Evolutionary conservation across 2,113 vertebrate genomes (phyloP), one percentile per base, ranked within the genome.

Genomic region (Equus przewalskii): DNA sequence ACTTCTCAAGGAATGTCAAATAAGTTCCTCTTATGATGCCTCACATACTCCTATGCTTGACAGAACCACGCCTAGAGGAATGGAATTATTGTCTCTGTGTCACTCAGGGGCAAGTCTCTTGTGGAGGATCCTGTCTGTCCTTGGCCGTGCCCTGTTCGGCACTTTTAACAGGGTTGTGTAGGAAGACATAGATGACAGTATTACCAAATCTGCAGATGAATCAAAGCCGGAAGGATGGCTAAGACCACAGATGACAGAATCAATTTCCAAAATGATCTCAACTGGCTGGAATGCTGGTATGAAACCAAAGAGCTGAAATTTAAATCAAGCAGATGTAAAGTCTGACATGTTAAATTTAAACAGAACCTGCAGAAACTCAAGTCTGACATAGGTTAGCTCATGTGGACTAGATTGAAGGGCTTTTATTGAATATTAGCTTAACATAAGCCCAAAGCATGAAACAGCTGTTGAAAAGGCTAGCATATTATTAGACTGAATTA

Each of bases 241-340:
- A 92, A 94, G n/a, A 58, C 49, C 36, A 70, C 70, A 83, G 30
- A 79, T 12, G 56, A 85, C 24, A 54, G n/a, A 95, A 72, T 88
- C 84, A 64, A 0, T 69, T 94, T 96, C 64, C 26, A 70, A 54
- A 93, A 79, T 97, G 75, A 95, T 92, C 87, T 94, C 60, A 96
- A 3, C 70, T 30, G 41, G 56, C 49, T 92, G 49, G 85, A 89
- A 95, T 92, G 69, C 51, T 78, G 28, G 10, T 46, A 44, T 82
- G 90, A 97, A 95, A 75, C 64, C 44, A 93, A 58, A 8, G 67
- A 92, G 15, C 76, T 86, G 44, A 69, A 81, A 94, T 94, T 93
- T 73, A 95, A 92, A 89, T 89, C 19, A 90, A 49, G 54, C 33
- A 86, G 41, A 65, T 56, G 5, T 81, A 30, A 44, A 85, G 11